These are phyloP conservation scores for Blomia tropicalis DNA, from an alignment of 2,888 invertebrate species.

Conservation along the genomic window DNA sequence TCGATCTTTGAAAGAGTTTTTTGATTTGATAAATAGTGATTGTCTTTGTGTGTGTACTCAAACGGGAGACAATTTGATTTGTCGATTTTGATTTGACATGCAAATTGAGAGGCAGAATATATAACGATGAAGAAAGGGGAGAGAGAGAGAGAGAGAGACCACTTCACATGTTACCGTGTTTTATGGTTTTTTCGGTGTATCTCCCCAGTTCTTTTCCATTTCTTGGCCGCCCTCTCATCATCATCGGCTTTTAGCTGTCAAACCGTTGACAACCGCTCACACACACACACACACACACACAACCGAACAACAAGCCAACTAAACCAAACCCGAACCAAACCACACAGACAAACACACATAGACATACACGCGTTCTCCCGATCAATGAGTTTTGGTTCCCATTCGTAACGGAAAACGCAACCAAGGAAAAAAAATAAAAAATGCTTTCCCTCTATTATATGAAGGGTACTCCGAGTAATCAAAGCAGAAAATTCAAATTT, in stretches of 20 bases:
- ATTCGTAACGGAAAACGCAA: not conserved
- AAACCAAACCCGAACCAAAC: not conserved
- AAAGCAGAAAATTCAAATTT: constrained; percentile 10
- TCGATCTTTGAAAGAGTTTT: not conserved
- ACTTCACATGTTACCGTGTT: not conserved
- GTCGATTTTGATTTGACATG: constrained; percentile 7
- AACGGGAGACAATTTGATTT: constrained; percentile 9
- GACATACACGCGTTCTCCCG: too few species aligned
- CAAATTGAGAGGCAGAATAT: not conserved
- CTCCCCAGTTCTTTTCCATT: too few species aligned
- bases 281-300: too few species aligned
- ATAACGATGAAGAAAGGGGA: not conserved
- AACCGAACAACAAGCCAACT: not conserved
- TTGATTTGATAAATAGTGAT: constrained; percentile 8
- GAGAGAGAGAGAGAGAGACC: not conserved
- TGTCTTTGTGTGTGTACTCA: too few species aligned
- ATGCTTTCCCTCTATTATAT: too few species aligned
- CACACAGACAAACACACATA: too few species aligned
- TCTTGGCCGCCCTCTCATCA: too few species aligned
- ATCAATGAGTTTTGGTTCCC: not conserved
- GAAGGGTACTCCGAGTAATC: too few species aligned
- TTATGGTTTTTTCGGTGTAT: too few species aligned
- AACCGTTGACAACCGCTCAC: too few species aligned
- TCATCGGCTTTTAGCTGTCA: not conserved
- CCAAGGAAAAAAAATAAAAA: too few species aligned